Base-by-base conservation (phyloP, 1,140 invertebrate genomes). In the Cherax quadricarinatus region DNA sequence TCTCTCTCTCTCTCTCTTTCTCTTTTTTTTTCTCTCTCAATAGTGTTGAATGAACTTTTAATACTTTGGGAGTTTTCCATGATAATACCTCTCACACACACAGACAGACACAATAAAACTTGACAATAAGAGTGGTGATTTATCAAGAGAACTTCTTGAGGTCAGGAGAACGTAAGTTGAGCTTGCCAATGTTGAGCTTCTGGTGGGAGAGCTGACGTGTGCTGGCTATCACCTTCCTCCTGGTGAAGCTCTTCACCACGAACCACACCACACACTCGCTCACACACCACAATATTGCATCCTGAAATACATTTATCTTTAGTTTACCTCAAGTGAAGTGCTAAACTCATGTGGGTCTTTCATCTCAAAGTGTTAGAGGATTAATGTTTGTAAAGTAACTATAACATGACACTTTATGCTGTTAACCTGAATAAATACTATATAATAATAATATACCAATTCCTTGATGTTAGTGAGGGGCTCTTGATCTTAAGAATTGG, bases 231-330 rank as follows among this genome's bases (percentile, higher is more conserved):
- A 92, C 86, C 66, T 93, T 93, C 66, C 93, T 75, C n/a, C 89
- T 89, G 1, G 93, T 93, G 51, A 92, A 93, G 78, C 90, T 92
- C n/a, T 86, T 89, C 16, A 93, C 93, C 21, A 70, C 62, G 78
- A 92, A 93, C 93, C 93, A 93, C 51, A 93, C 93, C 75, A 93
- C 93, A 7, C 83, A 89, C 84, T 93, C 93, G 10, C 89, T 84
- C 62, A 93, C 89, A 51, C 93, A 93, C 18, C 87, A 89, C 5
- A 93, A 41, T 70, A 93, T 91, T 0, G 93, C 91, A 30, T 93
- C 93, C 93, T 93, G 90, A 49, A 24, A 57, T 41, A 18, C 18
- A 78, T 30, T 6, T 5, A 21, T 18, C 66, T 18, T 18, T 70
- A 21, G 9, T 5, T 70, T 18, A 6, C 1, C 21, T 12, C 21